Base-by-base conservation (phyloP, 2,113 vertebrate genomes). In the Aramus guarauna region DNA sequence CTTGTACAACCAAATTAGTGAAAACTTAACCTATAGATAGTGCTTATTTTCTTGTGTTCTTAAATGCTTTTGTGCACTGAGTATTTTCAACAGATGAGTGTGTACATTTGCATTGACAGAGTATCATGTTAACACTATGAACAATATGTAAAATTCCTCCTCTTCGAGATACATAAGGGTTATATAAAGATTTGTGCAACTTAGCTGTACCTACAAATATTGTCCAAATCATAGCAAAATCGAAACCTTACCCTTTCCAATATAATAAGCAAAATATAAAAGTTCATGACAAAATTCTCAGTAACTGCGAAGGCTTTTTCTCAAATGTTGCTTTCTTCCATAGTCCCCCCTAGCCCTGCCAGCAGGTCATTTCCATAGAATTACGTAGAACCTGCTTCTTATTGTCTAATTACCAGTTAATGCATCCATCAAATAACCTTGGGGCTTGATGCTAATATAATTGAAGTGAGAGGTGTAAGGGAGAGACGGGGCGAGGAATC, bases 1-100 rank as follows among this genome's bases (percentile, higher is more conserved):
- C 71, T 91, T 50, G 36, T 90, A 36, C 86, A 91, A 91, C 90
- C 47, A 90, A 85, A 91, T 81, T 50, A 81, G 45, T 87, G 91
- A 50, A 87, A 94, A 69, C 64, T 91, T 91, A 85, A 85, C 72
- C 47, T 86, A 37, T 58, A 72, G 83, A 66, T 48, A 81, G n/a
- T 3, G 4, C 64, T 91, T 71, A 63, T 91, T 91, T 91, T 78
- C 30, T 50, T 81, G 24, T 36, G 34, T 81, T 90, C 60, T 26
- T 74, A 23, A 11, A 17, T 43, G 24, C 58, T 94, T 84, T 56
- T 53, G 50, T 22, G 53, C 56, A 16, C 43, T 11, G 34, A 78
- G 22, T 64, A 34, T 77, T 91, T 91, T 84, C 64, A 75, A 19
- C 53, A 87, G 85, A 47, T 37, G 19, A 67, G 21, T 30, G 39